A percentile compares a stretch with the other conserved stretches of the same genome.
Evolutionary conservation across 1,140 invertebrate species (phyloP).

Genomic region (Holotrichia oblita): DNA sequence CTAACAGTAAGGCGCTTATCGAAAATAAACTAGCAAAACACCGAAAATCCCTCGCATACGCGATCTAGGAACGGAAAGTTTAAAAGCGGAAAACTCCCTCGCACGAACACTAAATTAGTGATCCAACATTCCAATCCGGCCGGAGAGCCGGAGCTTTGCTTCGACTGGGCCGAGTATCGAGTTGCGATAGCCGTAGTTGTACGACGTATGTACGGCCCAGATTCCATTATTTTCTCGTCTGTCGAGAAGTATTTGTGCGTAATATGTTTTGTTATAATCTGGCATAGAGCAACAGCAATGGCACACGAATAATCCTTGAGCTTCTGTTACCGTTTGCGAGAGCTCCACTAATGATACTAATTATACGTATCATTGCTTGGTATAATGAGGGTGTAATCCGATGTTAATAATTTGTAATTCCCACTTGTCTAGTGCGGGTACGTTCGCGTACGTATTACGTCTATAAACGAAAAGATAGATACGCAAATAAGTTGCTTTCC

Average conservation of each 20-base stretch:
- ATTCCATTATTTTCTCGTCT: neutral
- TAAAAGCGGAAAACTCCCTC: neutral
- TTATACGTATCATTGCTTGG: slow-evolving; percentile 31
- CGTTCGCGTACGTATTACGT: neutral
- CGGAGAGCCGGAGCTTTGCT: neutral
- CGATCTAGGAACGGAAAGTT: neutral
- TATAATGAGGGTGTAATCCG: slow-evolving; percentile 32
- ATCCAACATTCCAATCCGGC: neutral
- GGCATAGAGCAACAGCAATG: neutral
- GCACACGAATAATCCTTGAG: slow-evolving; percentile 20
- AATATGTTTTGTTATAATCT: slow-evolving; percentile 21
- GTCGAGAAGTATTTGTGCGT: slow-evolving; percentile 9
- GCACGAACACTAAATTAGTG: slow-evolving; percentile 5
- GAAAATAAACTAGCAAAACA: neutral
- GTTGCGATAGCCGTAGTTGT: neutral
- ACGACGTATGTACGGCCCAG: neutral
- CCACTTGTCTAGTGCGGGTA: neutral
- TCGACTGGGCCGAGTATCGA: neutral
- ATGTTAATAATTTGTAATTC: slow-evolving; percentile 26
- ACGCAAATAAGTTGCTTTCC: neutral
- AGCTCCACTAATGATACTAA: neutral
- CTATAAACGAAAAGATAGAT: neutral
- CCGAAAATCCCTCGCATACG: neutral
- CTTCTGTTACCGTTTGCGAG: neutral
- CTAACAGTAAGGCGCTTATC: neutral